Percentiles rank a stretch among this genome's conserved stretches.
Conservation (phyloP, 2,888 invertebrate species). For the Lepidocyrtinus sp. region DNA sequence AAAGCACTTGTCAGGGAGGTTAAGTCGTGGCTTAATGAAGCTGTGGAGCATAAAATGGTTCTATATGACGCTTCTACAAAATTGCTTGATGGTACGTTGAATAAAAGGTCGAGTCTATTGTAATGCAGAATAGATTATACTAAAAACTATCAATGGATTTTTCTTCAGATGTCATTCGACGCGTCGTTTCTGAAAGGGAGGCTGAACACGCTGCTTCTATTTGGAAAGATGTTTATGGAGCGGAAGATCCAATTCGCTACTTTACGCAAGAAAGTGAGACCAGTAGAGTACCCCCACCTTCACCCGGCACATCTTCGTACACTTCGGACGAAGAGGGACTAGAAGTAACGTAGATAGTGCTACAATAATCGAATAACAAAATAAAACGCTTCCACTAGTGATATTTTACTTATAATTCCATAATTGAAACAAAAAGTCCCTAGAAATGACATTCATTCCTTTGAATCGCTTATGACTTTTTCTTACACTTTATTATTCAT, state of each 20-base stretch:
- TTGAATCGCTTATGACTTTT: too few relatives aligned
- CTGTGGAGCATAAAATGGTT: slow-evolving; percentile 34
- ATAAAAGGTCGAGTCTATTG: not conserved
- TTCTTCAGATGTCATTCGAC: slow-evolving; percentile 37
- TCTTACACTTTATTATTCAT: not conserved
- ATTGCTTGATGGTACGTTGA: slow-evolving; percentile 54
- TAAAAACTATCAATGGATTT: too few relatives aligned
- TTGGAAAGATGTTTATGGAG: slow-evolving; percentile 47
- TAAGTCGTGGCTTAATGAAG: slow-evolving; percentile 32
- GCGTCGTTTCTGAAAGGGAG: slow-evolving; percentile 38
- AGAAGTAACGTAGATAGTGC: too few relatives aligned
- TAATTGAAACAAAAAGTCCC: too few relatives aligned
- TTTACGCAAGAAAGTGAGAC: slow-evolving; percentile 17
- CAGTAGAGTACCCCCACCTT: slow-evolving; percentile 42
- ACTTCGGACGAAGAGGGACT: slow-evolving; percentile 37
- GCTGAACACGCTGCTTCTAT: slow-evolving; percentile 45
- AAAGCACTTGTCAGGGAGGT: slow-evolving; percentile 23
- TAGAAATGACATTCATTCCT: too few relatives aligned
- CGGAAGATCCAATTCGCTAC: slow-evolving; percentile 31
- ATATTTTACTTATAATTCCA: too few relatives aligned
- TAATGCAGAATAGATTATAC: not conserved
- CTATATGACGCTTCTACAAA: slow-evolving; percentile 21
- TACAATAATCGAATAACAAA: too few relatives aligned
- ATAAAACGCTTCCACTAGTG: too few relatives aligned
- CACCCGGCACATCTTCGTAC: slow-evolving; percentile 40